phyloP scores from a whole-genome alignment of 2,797 vertebrate genomes.

The Tapera naevia region DNA sequence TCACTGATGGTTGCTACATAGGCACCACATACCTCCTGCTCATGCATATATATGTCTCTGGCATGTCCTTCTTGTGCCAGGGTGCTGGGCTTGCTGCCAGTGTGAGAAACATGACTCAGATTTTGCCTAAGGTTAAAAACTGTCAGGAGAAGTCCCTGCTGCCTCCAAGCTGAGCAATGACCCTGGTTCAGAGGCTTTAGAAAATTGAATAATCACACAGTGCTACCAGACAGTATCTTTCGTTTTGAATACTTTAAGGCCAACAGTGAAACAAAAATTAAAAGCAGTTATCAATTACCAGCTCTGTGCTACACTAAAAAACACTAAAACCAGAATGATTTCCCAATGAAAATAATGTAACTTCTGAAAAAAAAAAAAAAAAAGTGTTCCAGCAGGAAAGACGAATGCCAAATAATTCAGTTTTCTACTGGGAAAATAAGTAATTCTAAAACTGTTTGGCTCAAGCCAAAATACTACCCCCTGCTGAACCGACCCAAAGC shows the following conservation, averaged over 20 bases:
- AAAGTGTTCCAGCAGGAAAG: background rate
- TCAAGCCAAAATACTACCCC: conserved; percentile 11
- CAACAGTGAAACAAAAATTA: background rate
- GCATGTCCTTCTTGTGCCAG: background rate
- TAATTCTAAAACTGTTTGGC: background rate
- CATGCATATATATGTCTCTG: background rate
- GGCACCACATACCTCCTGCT: background rate
- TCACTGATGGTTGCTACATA: background rate
- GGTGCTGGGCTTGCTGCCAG: background rate
- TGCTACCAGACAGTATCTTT: background rate
- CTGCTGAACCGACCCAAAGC: conserved; percentile 14
- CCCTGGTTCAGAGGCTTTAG: background rate
- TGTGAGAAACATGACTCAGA: background rate
- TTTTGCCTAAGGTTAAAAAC: background rate
- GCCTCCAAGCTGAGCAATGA: background rate
- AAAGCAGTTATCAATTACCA: background rate
- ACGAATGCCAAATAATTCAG: conserved; percentile 5
- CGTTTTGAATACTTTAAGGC: background rate
- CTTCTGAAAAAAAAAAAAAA: background rate
- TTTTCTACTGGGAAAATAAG: conserved; percentile 33
- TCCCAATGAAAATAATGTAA: conserved; percentile 12
- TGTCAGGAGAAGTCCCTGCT: background rate
- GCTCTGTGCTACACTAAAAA: background rate
- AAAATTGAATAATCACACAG: background rate
- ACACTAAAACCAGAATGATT: background rate